Evolutionary conservation across 2,888 invertebrate genomes (phyloP), one percentile per base, ranked within the genome.

Genomic region (Xanthorhoe spadicearia): DNA sequence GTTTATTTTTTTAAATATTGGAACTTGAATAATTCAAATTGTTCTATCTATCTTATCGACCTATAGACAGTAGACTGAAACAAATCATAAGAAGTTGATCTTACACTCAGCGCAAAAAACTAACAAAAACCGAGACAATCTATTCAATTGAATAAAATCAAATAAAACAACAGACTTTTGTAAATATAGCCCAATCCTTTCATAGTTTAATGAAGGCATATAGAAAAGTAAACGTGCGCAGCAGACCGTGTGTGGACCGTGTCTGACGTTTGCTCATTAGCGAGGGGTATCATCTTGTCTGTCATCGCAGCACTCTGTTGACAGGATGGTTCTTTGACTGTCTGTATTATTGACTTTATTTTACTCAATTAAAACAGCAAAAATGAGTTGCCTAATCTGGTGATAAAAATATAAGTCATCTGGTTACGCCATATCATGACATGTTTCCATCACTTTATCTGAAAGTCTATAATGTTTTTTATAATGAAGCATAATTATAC

Each of bases 181-280:
- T 38, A 38, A 9, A 6, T 18, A 38, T 38, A 35, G 7, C 35
- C 32, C 2, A 4, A 13, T 35, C 35, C 10, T 35, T 17, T 52
- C 23, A 18, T 18, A 18, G 2, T 28, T 3, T 77, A 79, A 77
- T 74, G 68, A 68, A 57, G 73, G 73, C 62, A 5, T 51, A 51
- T 55, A 69, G 58, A 57, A 75, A 73, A 74, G 74, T 68, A 83
- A 79, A 80, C 78, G 76, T 58, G 64, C 64, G 67, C 78, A 77
- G 75, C 67, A 77, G 79, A 80, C 74, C 82, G 77, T 77, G 75
- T 71, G 61, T 62, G 72, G 66, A 68, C 70, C 75, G 60, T 70
- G 50, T n/a, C 60, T 52, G 32, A 67, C 59, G 68, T 74, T 86
- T 88, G 89, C 87, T 89, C 89, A 88, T 89, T 89, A 88, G 84